Base-by-base conservation (phyloP, 2,888 invertebrate species). In the Eristalinus aeneus region DNA sequence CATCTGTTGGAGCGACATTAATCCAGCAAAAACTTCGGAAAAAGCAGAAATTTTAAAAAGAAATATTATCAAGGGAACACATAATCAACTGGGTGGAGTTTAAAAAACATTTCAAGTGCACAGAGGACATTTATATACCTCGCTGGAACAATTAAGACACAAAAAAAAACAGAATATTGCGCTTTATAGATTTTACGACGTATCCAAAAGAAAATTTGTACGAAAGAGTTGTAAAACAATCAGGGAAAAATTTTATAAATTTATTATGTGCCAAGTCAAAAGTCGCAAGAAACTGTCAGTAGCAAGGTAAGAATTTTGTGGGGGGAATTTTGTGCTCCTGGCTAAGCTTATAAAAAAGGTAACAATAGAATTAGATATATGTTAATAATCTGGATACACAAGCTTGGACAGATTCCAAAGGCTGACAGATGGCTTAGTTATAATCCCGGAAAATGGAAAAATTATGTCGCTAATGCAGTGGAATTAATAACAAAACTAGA, bases 241-340 rank as follows among this genome's bases (percentile, higher is more conserved):
- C 46, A 9, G 53, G 27, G 9, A 3, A 23, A 31, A 31, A 56
- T 34, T 20, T 0, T 27, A 34, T 16, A 34, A 31, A 32, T 32
- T 12, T 63, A 9, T 20, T 63, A n/a, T 63, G 36, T 11, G 31
- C 61, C 6, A 63, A 34, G 34, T 63, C 61, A 12, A 63, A 34
- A 20, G 31, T 63, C 8, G 53, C 54, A 54, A 46, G 16, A 9
- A 6, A 16, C n/a, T 67, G 10, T 88, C 1, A 22, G 77, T 74
- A 60, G 86, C 6, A 56, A 76, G 16, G 9, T 11, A 53, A 23
- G 53, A 67, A 31, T 32, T 67, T 4, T 67, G 67, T 10, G 67
- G 31, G 6, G 53, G 53, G n/a, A 1, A n/a, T n/a, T n/a, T n/a
- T n/a, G n/a, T 31, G 1, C 10, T 67, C 4, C 32, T 67, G 0